Evolutionary conservation across 1,140 invertebrate genomes (phyloP), one percentile per base, ranked within the genome.

Genomic region (Heliconius melpomene): DNA sequence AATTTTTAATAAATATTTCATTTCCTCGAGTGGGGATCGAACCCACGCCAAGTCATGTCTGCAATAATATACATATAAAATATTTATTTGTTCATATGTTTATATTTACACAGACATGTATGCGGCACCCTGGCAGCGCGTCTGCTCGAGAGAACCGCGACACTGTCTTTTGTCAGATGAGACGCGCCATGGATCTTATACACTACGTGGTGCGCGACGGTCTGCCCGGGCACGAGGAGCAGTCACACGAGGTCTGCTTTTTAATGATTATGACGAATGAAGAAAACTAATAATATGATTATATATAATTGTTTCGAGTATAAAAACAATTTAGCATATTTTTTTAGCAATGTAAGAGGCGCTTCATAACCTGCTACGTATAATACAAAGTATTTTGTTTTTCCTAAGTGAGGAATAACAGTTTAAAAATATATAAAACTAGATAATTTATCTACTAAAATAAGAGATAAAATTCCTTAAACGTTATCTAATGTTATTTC

Each of bases 161-260:
- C 91, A 99, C 98, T 0, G 98, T 99, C 8, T 99, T 99, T 94
- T 98, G 98, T 89, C 98, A 99, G 94, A 99, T 99, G 97, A 95
- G 98, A 80, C 96, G 98, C 82, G 98, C 99, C 23, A 98, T 99
- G 96, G 98, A 99, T 93, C 96, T 99, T 57, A 98, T 99, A 88
- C 99, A 99, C 95, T 98, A 98, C 92, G 98, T 99, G 72, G 98
- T 99, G 23, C 98, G 98, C 90, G 98, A 99, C 89, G 98, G 98
- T 0, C 85, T 94, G 36, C 93, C 93, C 0, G 93, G 92, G 13
- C 91, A 94, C 85, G 93, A 94, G 32, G 93, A 94, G 23, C 90
- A 89, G 36, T 85, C 91, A 8, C 91, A 93, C 40, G 92, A 94
- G 93, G 93, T 94, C 89, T 84, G 90, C 36, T 57, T 66, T 54